These are phyloP conservation scores for Reinhardtius hippoglossoides DNA, from an alignment of 2,113 vertebrate species.

Conservation along the genomic window DNA sequence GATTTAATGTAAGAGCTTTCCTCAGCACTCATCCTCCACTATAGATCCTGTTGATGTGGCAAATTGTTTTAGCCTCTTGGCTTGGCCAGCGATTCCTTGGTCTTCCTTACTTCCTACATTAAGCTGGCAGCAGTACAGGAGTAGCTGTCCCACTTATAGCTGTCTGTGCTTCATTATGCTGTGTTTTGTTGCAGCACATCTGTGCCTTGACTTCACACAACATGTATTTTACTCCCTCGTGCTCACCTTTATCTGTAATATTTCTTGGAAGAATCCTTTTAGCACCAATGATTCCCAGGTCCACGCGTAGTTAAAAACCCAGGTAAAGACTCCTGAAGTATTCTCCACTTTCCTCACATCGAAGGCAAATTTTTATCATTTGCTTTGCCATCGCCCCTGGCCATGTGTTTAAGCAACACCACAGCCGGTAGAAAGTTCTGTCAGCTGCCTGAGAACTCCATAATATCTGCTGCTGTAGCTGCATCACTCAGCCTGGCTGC, in stretches of 20 bases:
- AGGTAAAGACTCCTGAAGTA: conserved; percentile 57
- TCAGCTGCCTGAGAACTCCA: conserved; percentile 57
- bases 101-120: conserved; percentile 31
- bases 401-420: conserved; percentile 54
- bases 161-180: conserved; percentile 3
- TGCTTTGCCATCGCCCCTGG: conserved; percentile 49
- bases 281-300: conserved; percentile 39
- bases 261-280: conserved; percentile 57
- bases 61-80: conserved; percentile 63
- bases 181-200: not conserved
- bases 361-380: conserved; percentile 66
- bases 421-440: conserved; percentile 26
- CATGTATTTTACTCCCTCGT: conserved; percentile 6
- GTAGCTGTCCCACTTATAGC: conserved; percentile 34
- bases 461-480: conserved; percentile 26
- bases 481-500: conserved; percentile 33
- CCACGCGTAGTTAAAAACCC: conserved; percentile 36
- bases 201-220: conserved; percentile 12
- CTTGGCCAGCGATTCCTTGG: conserved; percentile 31
- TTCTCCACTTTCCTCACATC: conserved; percentile 61
- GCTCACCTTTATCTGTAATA: not conserved
- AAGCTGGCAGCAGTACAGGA: conserved; percentile 34
- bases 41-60: conserved; percentile 64
- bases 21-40: conserved; percentile 50
- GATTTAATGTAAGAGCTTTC: conserved; percentile 68